Base-by-base conservation (phyloP, 2,113 vertebrate species). In the Chionis minor region DNA sequence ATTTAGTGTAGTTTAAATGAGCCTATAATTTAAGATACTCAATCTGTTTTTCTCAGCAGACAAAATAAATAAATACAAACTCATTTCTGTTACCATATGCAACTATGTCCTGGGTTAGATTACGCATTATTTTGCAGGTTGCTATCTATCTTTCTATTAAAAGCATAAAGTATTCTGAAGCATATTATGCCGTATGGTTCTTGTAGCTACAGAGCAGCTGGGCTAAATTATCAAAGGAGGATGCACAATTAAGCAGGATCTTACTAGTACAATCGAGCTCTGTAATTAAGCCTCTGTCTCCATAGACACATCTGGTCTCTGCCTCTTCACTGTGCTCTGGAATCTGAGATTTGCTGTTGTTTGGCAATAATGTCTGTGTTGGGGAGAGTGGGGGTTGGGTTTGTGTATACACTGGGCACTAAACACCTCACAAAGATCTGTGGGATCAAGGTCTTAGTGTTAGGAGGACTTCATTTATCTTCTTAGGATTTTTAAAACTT, bases 281-380 rank as follows among this genome's bases (percentile, higher is more conserved):
- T 95, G 83, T 95, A 96, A 93, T 96, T 94, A 96, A 95, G 47
- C 72, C 12, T 96, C 67, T 81, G 69, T 79, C 95, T 96, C 88
- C 59, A 74, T 26, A 89, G 88, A 69, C 83, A 61, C 91, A 94
- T 96, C 86, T 96, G 92, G 47, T 96, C 88, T 69, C 28, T 92
- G 75, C 44, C 75, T 92, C 42, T 89, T 81, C 49, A 66, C 27
- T 82, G 35, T 62, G 49, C 22, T 91, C 65, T 85, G 90, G 90
- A 91, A 96, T 92, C 32, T 63, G 73, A 85, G 28, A 90, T 94
- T 86, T 89, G 74, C 65, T 58, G 27, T 55, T 59, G 8, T 87
- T 91, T 94, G 81, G 16, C 56, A 89, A 44, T 66, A 77, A 63
- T 0, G 1, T 14, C 3, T 40, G 24, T 91, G 11, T 5, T 70